These are phyloP conservation scores for Diplazon laetatorius DNA, from an alignment of 2,888 invertebrate species.

Conservation along the genomic window DNA sequence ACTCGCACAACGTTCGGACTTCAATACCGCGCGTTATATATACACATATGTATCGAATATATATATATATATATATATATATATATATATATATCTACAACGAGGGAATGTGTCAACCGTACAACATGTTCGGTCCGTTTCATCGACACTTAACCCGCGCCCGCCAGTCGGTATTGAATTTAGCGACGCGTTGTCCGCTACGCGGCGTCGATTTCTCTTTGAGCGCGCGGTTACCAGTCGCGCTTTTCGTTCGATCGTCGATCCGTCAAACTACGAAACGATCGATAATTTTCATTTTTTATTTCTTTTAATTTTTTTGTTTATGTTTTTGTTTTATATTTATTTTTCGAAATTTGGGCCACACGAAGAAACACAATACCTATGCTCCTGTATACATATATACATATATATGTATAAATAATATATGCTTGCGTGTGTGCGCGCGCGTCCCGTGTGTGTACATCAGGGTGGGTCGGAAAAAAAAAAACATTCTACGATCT, in stretches of 20 bases:
- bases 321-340: no score
- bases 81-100: not conserved
- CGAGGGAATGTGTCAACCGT: slow-evolving; percentile 23
- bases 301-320: no score
- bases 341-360: no score
- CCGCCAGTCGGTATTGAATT: slow-evolving; percentile 46
- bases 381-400: no score
- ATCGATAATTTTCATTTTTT: slow-evolving; percentile 15
- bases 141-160: slow-evolving; percentile 57
- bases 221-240: not conserved
- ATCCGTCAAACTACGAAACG: not conserved
- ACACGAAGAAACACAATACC: no score
- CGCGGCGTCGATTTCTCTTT: slow-evolving; percentile 1
- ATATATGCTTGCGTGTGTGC: no score
- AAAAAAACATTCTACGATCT: no score
- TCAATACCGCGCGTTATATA: no score
- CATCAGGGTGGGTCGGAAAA: no score
- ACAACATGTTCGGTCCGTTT: slow-evolving; percentile 25
- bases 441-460: not conserved
- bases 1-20: no score
- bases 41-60: no score
- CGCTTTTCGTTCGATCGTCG: not conserved
- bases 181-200: slow-evolving; percentile 21
- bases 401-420: not conserved
- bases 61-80: slow-evolving; percentile 6